Evolutionary conservation across 2,113 vertebrate genomes (phyloP).

Genomic region (Odontophorus gujanensis): DNA sequence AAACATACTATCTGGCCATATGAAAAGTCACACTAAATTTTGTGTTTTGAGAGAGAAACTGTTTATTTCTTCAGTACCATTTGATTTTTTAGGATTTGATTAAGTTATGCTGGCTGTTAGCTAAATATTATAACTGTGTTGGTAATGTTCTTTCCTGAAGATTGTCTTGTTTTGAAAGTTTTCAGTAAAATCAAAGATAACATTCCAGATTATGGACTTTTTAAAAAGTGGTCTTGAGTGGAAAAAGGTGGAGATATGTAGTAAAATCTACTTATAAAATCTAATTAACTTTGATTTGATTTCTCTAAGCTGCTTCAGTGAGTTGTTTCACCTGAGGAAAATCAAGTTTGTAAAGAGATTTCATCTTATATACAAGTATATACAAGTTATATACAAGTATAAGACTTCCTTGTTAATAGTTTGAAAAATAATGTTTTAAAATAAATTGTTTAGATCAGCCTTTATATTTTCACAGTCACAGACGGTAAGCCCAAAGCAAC

Average conservation of each 20-base stretch:
- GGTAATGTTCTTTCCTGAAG: neutral
- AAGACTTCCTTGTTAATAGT: neutral
- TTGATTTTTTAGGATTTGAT: neutral
- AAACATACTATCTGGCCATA: neutral
- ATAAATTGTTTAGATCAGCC: neutral
- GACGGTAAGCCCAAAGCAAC: neutral
- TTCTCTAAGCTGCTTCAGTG: neutral
- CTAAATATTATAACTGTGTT: neutral
- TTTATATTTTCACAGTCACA: neutral
- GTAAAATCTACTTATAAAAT: neutral
- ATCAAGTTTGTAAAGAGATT: neutral
- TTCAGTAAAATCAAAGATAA: neutral
- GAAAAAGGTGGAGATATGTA: neutral
- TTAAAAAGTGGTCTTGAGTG: neutral
- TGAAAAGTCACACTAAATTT: neutral
- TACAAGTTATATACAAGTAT: neutral
- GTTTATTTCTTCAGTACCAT: neutral
- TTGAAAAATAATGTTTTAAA: constrained; percentile 2
- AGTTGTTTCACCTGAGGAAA: neutral
- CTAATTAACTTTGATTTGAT: neutral
- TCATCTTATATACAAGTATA: neutral
- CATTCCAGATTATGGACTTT: neutral
- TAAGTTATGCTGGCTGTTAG: neutral
- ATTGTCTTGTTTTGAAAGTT: neutral
- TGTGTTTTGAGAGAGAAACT: neutral